Percentiles rank a stretch among this genome's conserved stretches.
Conservation (phyloP, 2,797 vertebrate species). For the Microchirus variegatus region DNA sequence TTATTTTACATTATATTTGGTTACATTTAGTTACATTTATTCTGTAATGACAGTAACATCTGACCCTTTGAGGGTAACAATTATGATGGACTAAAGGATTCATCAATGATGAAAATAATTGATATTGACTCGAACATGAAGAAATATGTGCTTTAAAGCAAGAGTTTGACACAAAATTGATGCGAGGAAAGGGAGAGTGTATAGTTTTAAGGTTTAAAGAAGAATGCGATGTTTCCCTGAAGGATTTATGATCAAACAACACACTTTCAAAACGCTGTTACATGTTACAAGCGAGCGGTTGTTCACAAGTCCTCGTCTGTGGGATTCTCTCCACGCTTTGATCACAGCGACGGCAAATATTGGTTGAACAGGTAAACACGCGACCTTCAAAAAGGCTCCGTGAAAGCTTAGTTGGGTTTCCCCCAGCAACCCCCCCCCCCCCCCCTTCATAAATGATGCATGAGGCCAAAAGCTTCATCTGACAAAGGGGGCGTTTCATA, state of each 20-base stretch:
- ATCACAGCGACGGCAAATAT: slow-evolving; percentile 74
- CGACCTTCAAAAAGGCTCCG: slow-evolving; percentile 70
- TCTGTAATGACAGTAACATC: too few species aligned
- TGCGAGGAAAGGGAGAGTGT: too few species aligned
- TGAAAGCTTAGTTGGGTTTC: slow-evolving; percentile 72
- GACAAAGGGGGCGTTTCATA: slow-evolving; percentile 72
- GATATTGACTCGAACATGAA: too few species aligned
- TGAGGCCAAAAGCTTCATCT: slow-evolving; percentile 51
- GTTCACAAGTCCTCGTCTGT: slow-evolving; percentile 48
- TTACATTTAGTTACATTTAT: too few species aligned
- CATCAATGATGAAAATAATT: too few species aligned
- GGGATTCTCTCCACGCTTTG: slow-evolving; percentile 49
- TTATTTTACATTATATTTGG: too few species aligned
- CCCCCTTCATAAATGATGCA: slow-evolving; percentile 75
- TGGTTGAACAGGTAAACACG: slow-evolving; percentile 69
- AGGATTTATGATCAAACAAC: neutral
- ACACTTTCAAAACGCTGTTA: slow-evolving; percentile 5
- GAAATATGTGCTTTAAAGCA: too few species aligned
- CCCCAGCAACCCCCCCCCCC: slow-evolving; percentile 66
- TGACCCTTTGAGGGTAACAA: too few species aligned
- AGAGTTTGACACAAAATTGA: too few species aligned
- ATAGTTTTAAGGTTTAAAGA: too few species aligned
- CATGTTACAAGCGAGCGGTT: slow-evolving; percentile 39
- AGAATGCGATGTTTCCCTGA: too few species aligned
- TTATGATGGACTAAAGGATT: too few species aligned